phyloP scores from a whole-genome alignment of 2,888 invertebrate species.

The Timema podura region DNA sequence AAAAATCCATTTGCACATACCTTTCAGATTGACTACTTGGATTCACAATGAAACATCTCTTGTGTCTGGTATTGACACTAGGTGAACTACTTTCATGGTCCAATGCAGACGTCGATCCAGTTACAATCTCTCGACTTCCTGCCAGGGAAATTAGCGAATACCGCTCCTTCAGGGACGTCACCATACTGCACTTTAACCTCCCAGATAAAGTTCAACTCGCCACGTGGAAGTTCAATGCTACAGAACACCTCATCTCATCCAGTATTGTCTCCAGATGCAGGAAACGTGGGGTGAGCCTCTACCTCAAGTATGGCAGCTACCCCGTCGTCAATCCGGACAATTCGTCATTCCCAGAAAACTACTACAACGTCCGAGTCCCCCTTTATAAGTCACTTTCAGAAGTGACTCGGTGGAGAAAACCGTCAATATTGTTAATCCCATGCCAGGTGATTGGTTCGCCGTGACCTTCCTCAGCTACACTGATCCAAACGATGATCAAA shows the following conservation, averaged over 20 bases:
- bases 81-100: no score
- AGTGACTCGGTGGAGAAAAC: slow-evolving; percentile 37
- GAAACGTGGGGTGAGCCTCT: slow-evolving; percentile 36
- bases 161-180: slow-evolving; percentile 55
- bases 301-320: slow-evolving; percentile 75
- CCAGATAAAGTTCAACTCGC: slow-evolving; percentile 51
- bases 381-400: slow-evolving; percentile 37
- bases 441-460: slow-evolving; percentile 74
- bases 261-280: slow-evolving; percentile 34
- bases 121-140: slow-evolving; percentile 15
- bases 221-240: slow-evolving; percentile 44
- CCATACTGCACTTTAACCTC: slow-evolving; percentile 55
- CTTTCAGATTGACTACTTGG: no score
- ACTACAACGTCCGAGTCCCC: slow-evolving; percentile 40
- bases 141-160: slow-evolving; percentile 41
- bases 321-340: slow-evolving; percentile 81
- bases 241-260: slow-evolving; percentile 30
- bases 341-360: slow-evolving; percentile 66
- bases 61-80: no score
- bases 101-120: neutral
- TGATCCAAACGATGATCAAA: slow-evolving; percentile 66
- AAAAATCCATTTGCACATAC: no score
- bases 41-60: no score
- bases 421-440: slow-evolving; percentile 38
- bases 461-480: slow-evolving; percentile 73